Base-by-base conservation (phyloP, 2,797 vertebrate genomes). In the Yasuhikotakia modesta region DNA sequence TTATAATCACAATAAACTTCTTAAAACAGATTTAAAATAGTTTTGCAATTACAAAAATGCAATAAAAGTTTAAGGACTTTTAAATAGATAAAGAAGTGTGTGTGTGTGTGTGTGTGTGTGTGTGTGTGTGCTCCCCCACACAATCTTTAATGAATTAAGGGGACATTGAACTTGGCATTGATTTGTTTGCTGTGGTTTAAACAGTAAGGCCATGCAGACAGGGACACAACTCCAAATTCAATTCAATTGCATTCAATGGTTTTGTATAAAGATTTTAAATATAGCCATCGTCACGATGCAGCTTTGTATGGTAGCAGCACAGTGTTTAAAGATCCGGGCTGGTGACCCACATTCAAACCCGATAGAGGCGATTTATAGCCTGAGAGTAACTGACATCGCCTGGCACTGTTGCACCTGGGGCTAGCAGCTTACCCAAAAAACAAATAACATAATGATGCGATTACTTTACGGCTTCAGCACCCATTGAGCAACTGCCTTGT, bases 141-240 rank as follows among this genome's bases (percentile, higher is more conserved):
- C 32, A 30, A 52, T 67, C 64, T 60, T 60, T 69, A 77, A 69
- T 61, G 65, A 77, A 77, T 77, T 61, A 77, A 69, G 55, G 73
- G 65, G 27, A 69, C 55, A 69, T 48, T 69, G 74, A 76, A 61
- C 53, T 27, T 5, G 5, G 69, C 53, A 76, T 77, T 69, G 75
- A 77, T 77, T 61, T 68, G 75, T 61, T 69, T 60, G n/a, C 66
- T 32, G 55, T 35, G 14, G 66, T 60, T 77, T 69, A 69, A 77
- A 61, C 55, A 39, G 39, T 69, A 21, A 58, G 7, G 43, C 4
- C 11, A 53, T 13, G 52, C 24, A 46, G 53, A 69, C n/a, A 46
- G 53, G 65, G 50, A 69, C 27, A n/a, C n/a, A n/a, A n/a, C n/a
- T n/a, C n/a, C n/a, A n/a, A 69, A 43, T 58, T 58, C 13, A 58